A percentile compares a stretch with the other conserved stretches of the same genome.
Conservation (phyloP, 2,797 vertebrate genomes). For the Halcyon chelicuti region DNA sequence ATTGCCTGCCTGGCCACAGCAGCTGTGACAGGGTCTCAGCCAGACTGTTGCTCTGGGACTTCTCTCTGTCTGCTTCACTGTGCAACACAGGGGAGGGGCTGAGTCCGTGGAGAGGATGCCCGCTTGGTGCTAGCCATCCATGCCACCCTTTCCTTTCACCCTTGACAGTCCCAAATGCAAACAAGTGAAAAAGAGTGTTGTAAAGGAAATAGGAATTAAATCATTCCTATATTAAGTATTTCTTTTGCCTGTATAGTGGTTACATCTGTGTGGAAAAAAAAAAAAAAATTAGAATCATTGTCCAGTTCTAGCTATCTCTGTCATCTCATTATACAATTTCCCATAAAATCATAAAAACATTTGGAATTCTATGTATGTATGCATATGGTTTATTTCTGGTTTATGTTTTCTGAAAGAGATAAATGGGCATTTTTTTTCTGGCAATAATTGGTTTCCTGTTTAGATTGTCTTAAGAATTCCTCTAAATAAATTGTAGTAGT, state of each 20-base stretch:
- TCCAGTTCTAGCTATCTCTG: background rate
- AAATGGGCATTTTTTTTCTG: background rate
- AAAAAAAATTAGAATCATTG: background rate
- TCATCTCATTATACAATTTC: background rate
- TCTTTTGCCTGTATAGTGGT: background rate
- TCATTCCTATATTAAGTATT: background rate
- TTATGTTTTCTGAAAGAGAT: background rate
- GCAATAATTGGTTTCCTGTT: background rate
- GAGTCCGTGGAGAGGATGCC: fast-evolving
- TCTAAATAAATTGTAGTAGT: slow-evolving; percentile 1
- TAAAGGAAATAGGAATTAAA: background rate
- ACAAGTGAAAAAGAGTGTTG: background rate
- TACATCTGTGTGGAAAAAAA: background rate
- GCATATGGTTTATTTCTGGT: background rate
- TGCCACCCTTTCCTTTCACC: background rate
- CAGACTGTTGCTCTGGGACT: background rate
- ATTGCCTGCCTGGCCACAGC: background rate
- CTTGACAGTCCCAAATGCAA: background rate
- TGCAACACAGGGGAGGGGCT: fast-evolving
- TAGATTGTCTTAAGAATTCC: background rate
- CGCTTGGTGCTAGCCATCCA: fast-evolving
- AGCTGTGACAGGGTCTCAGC: background rate
- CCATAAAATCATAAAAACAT: background rate
- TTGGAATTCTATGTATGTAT: background rate
- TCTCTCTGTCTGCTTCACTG: background rate